These are phyloP conservation scores for Butastur rufipennis DNA, from an alignment of 2,113 vertebrate species.

Conservation along the genomic window DNA sequence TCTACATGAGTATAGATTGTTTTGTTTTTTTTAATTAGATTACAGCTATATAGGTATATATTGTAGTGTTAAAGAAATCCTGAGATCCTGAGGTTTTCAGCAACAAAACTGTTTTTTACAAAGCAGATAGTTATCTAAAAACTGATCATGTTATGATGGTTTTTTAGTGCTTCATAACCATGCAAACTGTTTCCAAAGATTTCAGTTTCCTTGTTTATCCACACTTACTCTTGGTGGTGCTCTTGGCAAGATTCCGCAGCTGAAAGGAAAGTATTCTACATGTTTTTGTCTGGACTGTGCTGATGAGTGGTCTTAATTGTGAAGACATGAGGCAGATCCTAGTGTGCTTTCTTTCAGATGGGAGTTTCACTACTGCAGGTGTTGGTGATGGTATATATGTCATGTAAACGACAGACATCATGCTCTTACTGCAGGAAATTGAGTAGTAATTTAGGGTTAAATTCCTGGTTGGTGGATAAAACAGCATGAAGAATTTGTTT, in stretches of 20 bases:
- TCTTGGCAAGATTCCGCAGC: background rate
- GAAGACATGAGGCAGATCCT: background rate
- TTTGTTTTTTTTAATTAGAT: background rate
- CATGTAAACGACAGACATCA: background rate
- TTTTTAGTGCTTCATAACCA: background rate
- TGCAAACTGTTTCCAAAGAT: background rate
- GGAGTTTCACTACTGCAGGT: background rate
- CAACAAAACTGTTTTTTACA: background rate
- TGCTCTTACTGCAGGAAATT: background rate
- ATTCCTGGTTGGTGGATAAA: background rate
- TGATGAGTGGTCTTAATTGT: background rate
- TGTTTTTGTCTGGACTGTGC: background rate
- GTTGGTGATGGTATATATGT: background rate
- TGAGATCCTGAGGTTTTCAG: background rate
- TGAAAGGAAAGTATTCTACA: background rate
- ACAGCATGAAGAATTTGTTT: background rate
- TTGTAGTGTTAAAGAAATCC: background rate
- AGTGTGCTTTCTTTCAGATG: background rate
- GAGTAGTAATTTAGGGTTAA: background rate
- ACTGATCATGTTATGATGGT: accelerated
- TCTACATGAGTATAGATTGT: background rate
- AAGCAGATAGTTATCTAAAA: background rate
- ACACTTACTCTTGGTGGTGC: background rate
- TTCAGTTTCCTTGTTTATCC: background rate
- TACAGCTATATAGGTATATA: background rate